Evolutionary conservation across 2,797 vertebrate genomes (phyloP).

Genomic region (Phyllotis vaccarum): DNA sequence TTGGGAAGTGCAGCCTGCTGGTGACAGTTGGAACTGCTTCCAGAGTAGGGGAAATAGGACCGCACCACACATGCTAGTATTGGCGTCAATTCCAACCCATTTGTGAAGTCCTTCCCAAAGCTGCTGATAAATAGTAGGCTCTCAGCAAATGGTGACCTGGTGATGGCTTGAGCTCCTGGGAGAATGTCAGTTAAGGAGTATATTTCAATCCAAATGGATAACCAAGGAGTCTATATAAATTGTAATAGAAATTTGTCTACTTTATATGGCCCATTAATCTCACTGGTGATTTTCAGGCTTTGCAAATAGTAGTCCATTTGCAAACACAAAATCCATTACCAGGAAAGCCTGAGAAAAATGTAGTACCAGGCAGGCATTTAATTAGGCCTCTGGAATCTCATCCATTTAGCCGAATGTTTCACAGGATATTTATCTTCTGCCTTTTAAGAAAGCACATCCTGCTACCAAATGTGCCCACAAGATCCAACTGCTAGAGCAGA

Average conservation of each 20-base stretch:
- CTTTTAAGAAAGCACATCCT: conserved; percentile 61
- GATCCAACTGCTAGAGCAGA: conserved; percentile 38
- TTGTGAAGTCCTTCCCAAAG: conserved; percentile 19
- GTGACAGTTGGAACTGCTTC: not conserved
- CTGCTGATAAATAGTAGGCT: not conserved
- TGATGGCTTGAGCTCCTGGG: not conserved
- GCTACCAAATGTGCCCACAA: conserved; percentile 31
- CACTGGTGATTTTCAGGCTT: not conserved
- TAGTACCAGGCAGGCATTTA: not conserved
- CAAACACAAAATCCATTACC: conserved; percentile 31
- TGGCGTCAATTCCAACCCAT: not conserved
- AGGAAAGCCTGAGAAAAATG: conserved; percentile 27
- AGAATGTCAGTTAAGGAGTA: not conserved
- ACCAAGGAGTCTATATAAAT: not conserved
- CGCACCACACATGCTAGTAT: not conserved
- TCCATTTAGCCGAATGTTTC: conserved; percentile 38
- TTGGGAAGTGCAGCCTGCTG: not conserved
- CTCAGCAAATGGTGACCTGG: not conserved
- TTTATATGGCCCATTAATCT: conserved; percentile 45
- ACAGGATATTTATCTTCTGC: conserved; percentile 42
- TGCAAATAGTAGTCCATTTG: not conserved
- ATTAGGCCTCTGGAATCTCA: conserved; percentile 39
- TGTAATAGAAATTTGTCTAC: conserved; percentile 11
- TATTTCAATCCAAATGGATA: not conserved
- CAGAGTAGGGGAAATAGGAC: not conserved